Conservation (phyloP, 2,888 invertebrate genomes). For the Molanna angustata region DNA sequence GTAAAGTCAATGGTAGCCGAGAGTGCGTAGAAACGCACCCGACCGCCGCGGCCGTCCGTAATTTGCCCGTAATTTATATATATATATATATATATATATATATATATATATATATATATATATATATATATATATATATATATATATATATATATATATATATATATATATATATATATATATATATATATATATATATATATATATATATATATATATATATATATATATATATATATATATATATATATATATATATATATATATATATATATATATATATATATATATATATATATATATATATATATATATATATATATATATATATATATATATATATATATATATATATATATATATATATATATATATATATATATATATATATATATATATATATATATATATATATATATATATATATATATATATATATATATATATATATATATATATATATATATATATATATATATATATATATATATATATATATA, state of each 20-base stretch:
- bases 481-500: too few relatives aligned
- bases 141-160: constrained; percentile 15
- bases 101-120: constrained; percentile 8
- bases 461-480: too few relatives aligned
- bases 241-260: constrained; percentile 10
- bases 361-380: not conserved
- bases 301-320: not conserved
- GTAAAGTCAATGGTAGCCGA: too few relatives aligned
- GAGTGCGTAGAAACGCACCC: too few relatives aligned
- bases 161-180: constrained; percentile 13
- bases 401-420: not conserved
- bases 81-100: constrained; percentile 1
- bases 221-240: not conserved
- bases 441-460: too few relatives aligned
- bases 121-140: constrained; percentile 13
- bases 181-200: constrained; percentile 7
- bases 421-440: too few relatives aligned
- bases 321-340: not conserved
- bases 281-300: constrained; percentile 10
- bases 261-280: constrained; percentile 13
- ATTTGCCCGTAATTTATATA: constrained; percentile 38
- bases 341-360: not conserved
- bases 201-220: constrained; percentile 7
- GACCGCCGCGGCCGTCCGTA: too few relatives aligned
- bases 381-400: not conserved